Base-by-base conservation (phyloP, 2,888 invertebrate genomes). In the Sphecodes monilicornis region DNA sequence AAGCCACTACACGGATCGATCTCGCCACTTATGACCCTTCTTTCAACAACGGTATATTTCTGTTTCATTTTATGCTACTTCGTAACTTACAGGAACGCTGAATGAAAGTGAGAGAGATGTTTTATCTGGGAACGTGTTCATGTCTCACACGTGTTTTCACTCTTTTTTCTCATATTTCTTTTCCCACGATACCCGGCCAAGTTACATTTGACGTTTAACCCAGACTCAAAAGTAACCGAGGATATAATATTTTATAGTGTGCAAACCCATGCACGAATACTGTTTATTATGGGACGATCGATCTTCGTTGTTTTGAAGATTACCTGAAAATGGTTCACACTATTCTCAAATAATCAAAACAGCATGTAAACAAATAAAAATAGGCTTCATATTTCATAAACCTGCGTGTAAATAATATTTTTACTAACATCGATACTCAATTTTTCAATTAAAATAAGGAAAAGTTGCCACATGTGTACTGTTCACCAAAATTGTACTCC, bases 1-100 rank as follows among this genome's bases (percentile, higher is more conserved):
- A 77, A 84, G 79, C 76, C 57, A 71, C 64, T 82, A 68, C 84
- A 68, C 36, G 43, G 41, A 64, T 75, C 75, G 78, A 84, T 80
- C 78, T 81, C 36, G 3, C 76, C 74, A 81, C 84, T 86, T 74
- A 36, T 36, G 73, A 78, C 57, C 57, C 60, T 36, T 68, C 76
- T 50, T 66, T 71, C 77, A 36, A 46, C 80, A 16, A 46, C n/a
- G 16, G 3, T 54, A 36, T 41, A 36, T 8, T 39, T 73, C 41
- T 73, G 41, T 71, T 60, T 50, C 72, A 3, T 60, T 32, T 69
- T 29, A n/a, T 6, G 39, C 41, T 18, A 39, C 18, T 41, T 16
- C 16, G 16, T 39, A 50, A 29, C n/a, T 46, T 32, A 46, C 16
- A 16, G 26, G 16, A 60, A 64, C 66, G 32, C 50, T 26, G 16